Base-by-base conservation (phyloP, 2,113 vertebrate genomes). In the Tetraodon nigroviridis region DNA sequence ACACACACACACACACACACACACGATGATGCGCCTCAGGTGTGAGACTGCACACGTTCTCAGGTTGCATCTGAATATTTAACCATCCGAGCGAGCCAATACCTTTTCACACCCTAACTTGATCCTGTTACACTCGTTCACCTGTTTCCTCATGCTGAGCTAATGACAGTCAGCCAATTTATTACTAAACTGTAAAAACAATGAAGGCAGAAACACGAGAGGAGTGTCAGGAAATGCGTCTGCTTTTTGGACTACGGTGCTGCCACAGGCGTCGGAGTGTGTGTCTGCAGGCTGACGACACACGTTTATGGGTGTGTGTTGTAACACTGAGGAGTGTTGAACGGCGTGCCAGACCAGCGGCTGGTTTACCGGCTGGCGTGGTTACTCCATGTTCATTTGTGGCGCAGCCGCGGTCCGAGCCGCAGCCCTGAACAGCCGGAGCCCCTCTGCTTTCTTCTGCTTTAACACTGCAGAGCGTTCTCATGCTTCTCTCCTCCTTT, bases 11-110 rank as follows among this genome's bases (percentile, higher is more conserved):
- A 24, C 46, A 66, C 56, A 58, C 40, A 45, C 46, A 19, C 37
- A 63, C 21, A 48, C 15, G 45, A 1, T 46, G 47, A 61, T 48
- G 54, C 45, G 15, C 20, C 51, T 32, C 63, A 78, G 67, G 70
- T 77, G 81, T 67, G 44, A 76, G 19, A 21, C 45, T 18, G 37
- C 44, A 46, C 68, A 54, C 57, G 18, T 59, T 69, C 63, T 86
- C 70, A 22, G 51, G 59, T 86, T 79, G 66, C 81, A 58, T 41
- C 20, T 85, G 61, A 84, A 84, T 80, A 80, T 84, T 85, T 84
- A 75, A 78, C 51, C 56, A 53, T 61, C 51, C 59, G 61, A 67
- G 49, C 64, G 2, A 37, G 71, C 68, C 51, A 55, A 55, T 49
- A 45, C 64, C 49, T 18, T 40, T n/a, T 45, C 44, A 15, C 52